Base-by-base conservation (phyloP, 1,140 invertebrate genomes). In the Drosophila guanche region DNA sequence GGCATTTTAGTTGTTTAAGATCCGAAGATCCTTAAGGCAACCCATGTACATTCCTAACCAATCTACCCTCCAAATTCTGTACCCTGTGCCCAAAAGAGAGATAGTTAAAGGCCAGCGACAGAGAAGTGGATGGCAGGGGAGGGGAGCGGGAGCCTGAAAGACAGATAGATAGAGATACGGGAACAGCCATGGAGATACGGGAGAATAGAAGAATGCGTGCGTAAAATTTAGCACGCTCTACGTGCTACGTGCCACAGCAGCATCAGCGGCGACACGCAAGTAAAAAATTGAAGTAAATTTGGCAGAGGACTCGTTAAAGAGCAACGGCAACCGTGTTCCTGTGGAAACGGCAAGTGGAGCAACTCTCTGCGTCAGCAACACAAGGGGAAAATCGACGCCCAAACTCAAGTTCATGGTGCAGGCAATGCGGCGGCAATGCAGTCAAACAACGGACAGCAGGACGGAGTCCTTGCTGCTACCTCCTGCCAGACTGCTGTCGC, bases 211-310 rank as follows among this genome's bases (percentile, higher is more conserved):
- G 77, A 86, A 86, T 86, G 80, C 80, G 80, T 84, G 76, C 69
- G 77, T 69, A 81, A 86, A 88, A 86, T 86, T 75, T 86, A 88
- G 74, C 81, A 86, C 81, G 83, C 55, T 81, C 61, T 81, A 86
- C 77, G 79, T 84, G 79, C 70, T 70, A 75, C 20, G 33, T 37
- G 33, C 33, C 10, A 37, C 16, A 20, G 16, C 16, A 20, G 16
- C 16, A 20, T 0, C 16, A 5, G 25, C 25, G 56, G 51, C 70
- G 63, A 48, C 25, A 27, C 25, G 12, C 77, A 88, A 88, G 78
- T 78, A 86, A 86, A 88, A 85, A 88, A 86, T 80, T 77, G 65
- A 86, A 86, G 83, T 86, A 86, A 86, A 88, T 86, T 86, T 86
- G 81, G 83, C 81, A 86, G 33, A 37, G 33, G 3, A 12, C 33